Evolutionary conservation across 2,888 invertebrate species (phyloP), one percentile per base, ranked within the genome.

Genomic region (Lucinisca nassula): DNA sequence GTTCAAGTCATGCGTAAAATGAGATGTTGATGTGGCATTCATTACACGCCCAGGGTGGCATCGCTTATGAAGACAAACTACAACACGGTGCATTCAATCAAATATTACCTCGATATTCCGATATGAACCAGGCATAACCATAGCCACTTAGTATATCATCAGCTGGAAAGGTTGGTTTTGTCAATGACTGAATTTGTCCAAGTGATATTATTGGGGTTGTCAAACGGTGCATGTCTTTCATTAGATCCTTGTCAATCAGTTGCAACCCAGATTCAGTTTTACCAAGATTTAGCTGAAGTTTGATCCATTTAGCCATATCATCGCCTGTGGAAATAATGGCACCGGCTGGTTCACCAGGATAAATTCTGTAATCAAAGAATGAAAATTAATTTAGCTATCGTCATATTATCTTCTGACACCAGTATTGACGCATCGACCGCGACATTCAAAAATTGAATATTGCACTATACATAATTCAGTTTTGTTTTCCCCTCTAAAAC

Each of bases 261-360:
- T 27, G 32, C 8, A 67, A 73, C 0, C 91, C 92, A n/a, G 80
- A 70, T n/a, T 79, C 70, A 10, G 84, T 82, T 21, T 74, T 45
- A 0, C 94, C 95, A n/a, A 83, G 61, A 21, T 84, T 80, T 27
- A 92, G 79, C 24, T 92, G 91, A 75, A 95, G 88, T 51, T 86
- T 61, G 70, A 95, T 73, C 95, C 95, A 95, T 73, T 93, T 92
- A 1, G 91, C 79, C 95, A 95, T 94, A 88, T 95, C 95, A 14
- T 84, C 73, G 17, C 93, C 93, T 1, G 91, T 92, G 12, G 94
- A 92, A 21, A 93, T 79, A n/a, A 95, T 92, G 17, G 93, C 93
- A 12, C 95, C 95, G 4, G 94, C 93, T 0, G 95, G 94, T 2
- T 92, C 94, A 6, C 84, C 84, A 6, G 91, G 92, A 75, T 81